Conservation (phyloP, 2,888 invertebrate species). For the Philaethria dido region DNA sequence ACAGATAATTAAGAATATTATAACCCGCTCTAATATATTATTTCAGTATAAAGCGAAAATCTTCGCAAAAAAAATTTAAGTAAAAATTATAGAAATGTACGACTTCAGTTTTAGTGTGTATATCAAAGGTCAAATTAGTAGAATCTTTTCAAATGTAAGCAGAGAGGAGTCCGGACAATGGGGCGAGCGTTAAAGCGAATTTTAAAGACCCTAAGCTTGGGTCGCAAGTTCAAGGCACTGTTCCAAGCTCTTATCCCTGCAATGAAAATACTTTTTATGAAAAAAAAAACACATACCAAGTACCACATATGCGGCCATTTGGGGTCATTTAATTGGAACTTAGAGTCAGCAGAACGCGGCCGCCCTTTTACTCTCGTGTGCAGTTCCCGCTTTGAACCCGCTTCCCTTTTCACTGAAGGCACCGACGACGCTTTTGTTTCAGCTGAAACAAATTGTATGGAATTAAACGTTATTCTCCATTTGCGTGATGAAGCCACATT, state of each 20-base stretch:
- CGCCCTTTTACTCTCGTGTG: conserved; percentile 90
- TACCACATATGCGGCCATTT: conserved; percentile 99
- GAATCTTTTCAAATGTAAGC: too few relatives aligned
- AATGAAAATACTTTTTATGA: too few relatives aligned
- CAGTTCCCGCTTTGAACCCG: conserved; percentile 73
- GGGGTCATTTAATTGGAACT: conserved; percentile 90
- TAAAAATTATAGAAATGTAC: not conserved
- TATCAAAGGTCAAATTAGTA: too few relatives aligned
- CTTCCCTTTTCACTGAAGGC: conserved; percentile 69
- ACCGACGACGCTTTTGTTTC: conserved; percentile 59
- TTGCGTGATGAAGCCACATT: conserved; percentile 16
- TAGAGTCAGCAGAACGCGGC: conserved; percentile 70
- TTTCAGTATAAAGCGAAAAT: not conserved
- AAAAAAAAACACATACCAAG: conserved; percentile 87
- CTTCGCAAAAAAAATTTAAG: too few relatives aligned
- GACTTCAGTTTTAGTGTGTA: too few relatives aligned
- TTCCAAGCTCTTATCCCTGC: too few relatives aligned
- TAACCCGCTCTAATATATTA: not conserved
- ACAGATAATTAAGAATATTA: not conserved
- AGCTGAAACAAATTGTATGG: conserved; percentile 52
- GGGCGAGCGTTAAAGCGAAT: too few relatives aligned
- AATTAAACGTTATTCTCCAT: conserved; percentile 28
- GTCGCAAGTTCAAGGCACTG: too few relatives aligned
- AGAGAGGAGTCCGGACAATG: too few relatives aligned
- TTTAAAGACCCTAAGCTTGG: too few relatives aligned